These are phyloP conservation scores for Origma solitaria DNA, from an alignment of 2,113 vertebrate genomes.

Conservation along the genomic window DNA sequence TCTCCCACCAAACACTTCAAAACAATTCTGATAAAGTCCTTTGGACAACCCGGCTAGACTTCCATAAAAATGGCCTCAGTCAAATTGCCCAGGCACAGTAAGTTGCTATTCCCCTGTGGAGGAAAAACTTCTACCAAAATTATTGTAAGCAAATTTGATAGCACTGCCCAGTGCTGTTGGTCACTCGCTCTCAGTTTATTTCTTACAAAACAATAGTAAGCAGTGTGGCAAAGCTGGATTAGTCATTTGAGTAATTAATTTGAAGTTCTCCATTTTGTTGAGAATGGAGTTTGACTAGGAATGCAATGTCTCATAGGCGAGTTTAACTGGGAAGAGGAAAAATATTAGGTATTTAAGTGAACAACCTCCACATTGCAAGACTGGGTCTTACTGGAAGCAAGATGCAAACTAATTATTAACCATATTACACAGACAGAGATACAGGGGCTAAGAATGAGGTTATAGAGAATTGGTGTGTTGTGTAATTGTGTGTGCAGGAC, in stretches of 20 bases:
- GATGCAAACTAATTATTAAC: not conserved
- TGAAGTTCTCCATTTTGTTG: not conserved
- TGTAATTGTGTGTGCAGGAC: not conserved
- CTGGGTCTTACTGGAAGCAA: not conserved
- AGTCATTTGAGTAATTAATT: not conserved
- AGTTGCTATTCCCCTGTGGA: not conserved
- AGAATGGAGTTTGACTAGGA: not conserved
- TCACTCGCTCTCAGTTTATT: not conserved
- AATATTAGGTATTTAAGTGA: not conserved
- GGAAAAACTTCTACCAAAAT: not conserved
- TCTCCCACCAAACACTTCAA: not conserved
- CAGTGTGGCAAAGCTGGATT: not conserved
- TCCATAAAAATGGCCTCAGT: not conserved
- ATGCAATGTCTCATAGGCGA: not conserved
- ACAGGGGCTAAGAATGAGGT: not conserved
- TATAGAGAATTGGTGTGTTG: not conserved
- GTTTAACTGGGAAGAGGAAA: not conserved
- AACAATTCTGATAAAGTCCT: not conserved
- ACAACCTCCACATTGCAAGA: not conserved
- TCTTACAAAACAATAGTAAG: not conserved
- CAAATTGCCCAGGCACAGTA: not conserved
- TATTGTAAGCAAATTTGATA: not conserved
- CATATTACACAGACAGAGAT: not conserved
- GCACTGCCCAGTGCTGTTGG: fast-evolving
- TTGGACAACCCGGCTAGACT: not conserved